Evolutionary conservation across 53 echinoderm and acorn worm species (phyloP).

Genomic region (Apostichopus leukothele): DNA sequence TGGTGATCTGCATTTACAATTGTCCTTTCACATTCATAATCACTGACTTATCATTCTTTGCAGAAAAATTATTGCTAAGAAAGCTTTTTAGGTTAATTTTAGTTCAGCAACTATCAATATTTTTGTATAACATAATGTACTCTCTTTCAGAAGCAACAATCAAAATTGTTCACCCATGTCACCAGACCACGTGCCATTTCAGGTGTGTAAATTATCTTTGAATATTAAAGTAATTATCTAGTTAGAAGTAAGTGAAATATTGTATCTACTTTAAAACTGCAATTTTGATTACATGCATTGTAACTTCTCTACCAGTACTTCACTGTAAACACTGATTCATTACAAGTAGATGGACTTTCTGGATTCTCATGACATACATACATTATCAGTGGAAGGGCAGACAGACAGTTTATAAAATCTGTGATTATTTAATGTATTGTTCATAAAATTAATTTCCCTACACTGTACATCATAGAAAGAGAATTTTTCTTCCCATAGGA

Average conservation of each 20-base stretch:
- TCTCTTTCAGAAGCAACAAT: neutral
- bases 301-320: neutral
- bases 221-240: neutral
- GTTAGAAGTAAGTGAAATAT: neutral
- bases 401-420: too few species aligned
- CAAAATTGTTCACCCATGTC: slow-evolving; percentile 20
- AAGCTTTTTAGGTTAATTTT: neutral
- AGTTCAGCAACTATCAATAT: neutral
- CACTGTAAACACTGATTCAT: neutral
- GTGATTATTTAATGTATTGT: too few species aligned
- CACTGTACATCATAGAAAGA: too few species aligned
- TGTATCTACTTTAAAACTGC: neutral
- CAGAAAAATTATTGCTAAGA: neutral
- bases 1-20: neutral
- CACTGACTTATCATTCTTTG: neutral
- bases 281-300: neutral
- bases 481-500: too few species aligned
- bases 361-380: too few species aligned
- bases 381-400: too few species aligned
- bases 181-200: neutral
- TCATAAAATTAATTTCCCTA: too few species aligned
- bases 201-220: neutral
- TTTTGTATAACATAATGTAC: neutral
- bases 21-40: neutral
- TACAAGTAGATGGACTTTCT: too few species aligned